Base-by-base conservation (phyloP, 53 echinoderm and acorn worm genomes). In the Glandiceps talaboti region DNA sequence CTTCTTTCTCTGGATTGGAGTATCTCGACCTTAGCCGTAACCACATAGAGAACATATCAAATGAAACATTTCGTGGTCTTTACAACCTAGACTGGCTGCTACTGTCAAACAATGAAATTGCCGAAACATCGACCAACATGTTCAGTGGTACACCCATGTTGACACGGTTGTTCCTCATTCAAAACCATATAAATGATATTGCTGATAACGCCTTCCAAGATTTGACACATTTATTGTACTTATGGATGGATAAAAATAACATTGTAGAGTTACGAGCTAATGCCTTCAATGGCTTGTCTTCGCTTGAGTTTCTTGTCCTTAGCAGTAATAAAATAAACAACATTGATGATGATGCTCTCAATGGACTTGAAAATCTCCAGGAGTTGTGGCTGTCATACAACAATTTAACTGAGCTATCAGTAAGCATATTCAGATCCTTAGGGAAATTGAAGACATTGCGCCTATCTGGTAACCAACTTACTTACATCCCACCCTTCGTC, bases 371-470 rank as follows among this genome's bases (percentile, higher is more conserved):
- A 12, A 88, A 76, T 32, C 84, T 97, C 12, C 32, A 88, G 1
- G 92, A 97, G 33, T 79, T 97, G 0, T 92, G 93, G 30, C 80
- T 97, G 0, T 93, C 91, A 77, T 91, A 92, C 1, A 97, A 97
- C 76, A 86, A 87, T 32, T 91, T 97, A 27, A 84, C 83, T 27
- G 81, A 83, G 28, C 80, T 97, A 32, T 93, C 99, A 20, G 83
- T 85, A 30, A 84, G 91, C 0, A 87, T 89, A 25, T 91, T 94
- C 32, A 82, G 27, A 14, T 91, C 89, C 27, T 77, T 94, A 32
- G 33, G 28, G 25, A 81, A 84, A 30, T 74, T 87, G 30, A 83
- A 83, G 20, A 92, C 93, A 32, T 84, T 97, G 6, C 89, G 92
- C 81, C 80, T 97, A 10, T 85, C 89, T 0, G 89, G 77, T 25